phyloP scores from a whole-genome alignment of 2,888 invertebrate species.

The Rhagium mordax region DNA sequence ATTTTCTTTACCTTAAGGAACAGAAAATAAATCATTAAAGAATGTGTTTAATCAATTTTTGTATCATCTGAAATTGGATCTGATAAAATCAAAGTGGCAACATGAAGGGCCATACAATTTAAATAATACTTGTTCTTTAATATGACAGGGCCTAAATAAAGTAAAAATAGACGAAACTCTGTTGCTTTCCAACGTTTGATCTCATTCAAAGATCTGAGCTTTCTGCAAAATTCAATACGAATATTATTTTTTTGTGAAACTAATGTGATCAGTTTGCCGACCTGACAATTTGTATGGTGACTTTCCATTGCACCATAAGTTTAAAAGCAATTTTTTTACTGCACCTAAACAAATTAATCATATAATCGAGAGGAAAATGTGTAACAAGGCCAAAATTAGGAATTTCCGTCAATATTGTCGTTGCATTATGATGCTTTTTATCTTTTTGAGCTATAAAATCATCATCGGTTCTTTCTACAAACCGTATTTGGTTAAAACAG shows the following conservation, averaged over 20 bases:
- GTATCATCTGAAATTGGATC: too few relatives aligned
- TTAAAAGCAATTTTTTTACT: background rate
- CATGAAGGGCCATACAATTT: too few relatives aligned
- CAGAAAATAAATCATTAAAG: too few relatives aligned
- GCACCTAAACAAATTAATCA: constrained; percentile 13
- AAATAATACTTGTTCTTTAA: background rate
- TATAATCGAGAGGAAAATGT: constrained; percentile 35
- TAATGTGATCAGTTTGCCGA: constrained; percentile 7
- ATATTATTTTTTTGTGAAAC: constrained; percentile 6
- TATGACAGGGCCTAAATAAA: too few relatives aligned
- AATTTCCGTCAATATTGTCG: constrained; percentile 30
- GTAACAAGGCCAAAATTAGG: constrained; percentile 37
- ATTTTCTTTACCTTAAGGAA: constrained; percentile 12
- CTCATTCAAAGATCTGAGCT: constrained; percentile 3
- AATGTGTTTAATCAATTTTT: too few relatives aligned
- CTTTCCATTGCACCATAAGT: constrained; percentile 7
- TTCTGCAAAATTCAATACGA: constrained; percentile 21
- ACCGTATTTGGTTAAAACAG: background rate
- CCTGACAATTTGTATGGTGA: background rate
- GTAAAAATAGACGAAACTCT: too few relatives aligned
- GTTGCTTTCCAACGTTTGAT: too few relatives aligned
- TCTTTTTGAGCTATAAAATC: constrained; percentile 30
- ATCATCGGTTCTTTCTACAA: too few relatives aligned
- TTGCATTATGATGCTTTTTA: constrained; percentile 41
- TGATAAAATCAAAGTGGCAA: too few relatives aligned